Evolutionary conservation across 2,888 invertebrate genomes (phyloP), one percentile per base, ranked within the genome.

Genomic region (Eurytoma adleriae): DNA sequence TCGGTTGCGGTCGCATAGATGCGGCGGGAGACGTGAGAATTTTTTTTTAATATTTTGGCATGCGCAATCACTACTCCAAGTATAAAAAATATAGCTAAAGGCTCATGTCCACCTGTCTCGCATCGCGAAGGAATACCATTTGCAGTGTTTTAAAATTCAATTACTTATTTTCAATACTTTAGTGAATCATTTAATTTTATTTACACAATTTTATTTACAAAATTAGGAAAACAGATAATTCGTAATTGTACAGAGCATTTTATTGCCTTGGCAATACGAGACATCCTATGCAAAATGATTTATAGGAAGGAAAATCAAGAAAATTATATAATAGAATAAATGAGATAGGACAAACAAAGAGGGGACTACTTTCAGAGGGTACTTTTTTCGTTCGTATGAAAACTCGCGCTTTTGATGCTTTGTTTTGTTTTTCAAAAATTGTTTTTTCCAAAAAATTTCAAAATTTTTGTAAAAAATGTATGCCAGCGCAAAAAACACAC

Each of bases 31-130:
- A 90, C 87, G 90, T 90, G 90, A 90, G 90, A 90, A 90, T 90
- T 88, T 89, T 87, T 66, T 70, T 56, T 67, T 57, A 20, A 57
- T 74, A 67, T 78, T 74, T 68, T 88, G 87, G 89, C 90, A 90
- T 90, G 90, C 90, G 87, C 90, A 90, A 90, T 88, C 90, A 90
- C 90, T 90, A 90, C 90, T 90, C 88, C 89, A 90, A 90, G 89
- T 90, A 90, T 90, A 86, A 89, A 89, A 86, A 75, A 78, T 79
- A 70, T 88, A 88, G 88, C 89, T 90, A 89, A 89, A 88, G 89
- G 87, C 88, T 88, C 88, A 89, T 89, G 87, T 90, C 87, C 88
- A 89, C 87, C 85, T 85, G 85, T 86, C 86, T 86, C 86, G 86
- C 83, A 85, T 84, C 84, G 84, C 84, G 76, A 83, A 77, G 77